Evolutionary conservation across 2,113 vertebrate genomes (phyloP), one percentile per base, ranked within the genome.

Genomic region (Coregonus clupeaformis): DNA sequence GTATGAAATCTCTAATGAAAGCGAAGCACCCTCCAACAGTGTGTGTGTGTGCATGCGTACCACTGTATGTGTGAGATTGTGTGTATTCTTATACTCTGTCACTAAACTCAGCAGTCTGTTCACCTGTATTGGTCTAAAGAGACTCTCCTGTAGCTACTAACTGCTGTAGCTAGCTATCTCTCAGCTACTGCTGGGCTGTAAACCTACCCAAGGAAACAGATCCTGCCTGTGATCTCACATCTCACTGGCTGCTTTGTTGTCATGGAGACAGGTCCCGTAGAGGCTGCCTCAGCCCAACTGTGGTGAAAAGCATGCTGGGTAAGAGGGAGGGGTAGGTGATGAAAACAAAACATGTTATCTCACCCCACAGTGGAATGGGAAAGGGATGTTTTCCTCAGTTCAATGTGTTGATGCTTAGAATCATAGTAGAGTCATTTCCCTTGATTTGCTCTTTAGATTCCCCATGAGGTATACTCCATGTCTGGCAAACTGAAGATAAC

Each of bases 321-420:
- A 85, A 76, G 47, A 68, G 57, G n/a, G 20, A 49, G 30, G 55
- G 67, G 27, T 72, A 30, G 64, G 27, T 0, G 82, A 76, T 73
- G 85, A 86, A 86, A 91, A 90, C 62, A 80, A 91, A 90, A 82
- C 80, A 85, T 85, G 85, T 86, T 77, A 82, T 87, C 84, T 66
- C 68, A 57, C 69, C 69, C 73, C 83, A 84, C 83, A 65, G 79
- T 3, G 77, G 80, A 85, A 77, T 76, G 52, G 81, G 83, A 77
- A 63, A 81, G 81, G 76, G 30, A 16, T 67, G 14, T 29, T 29
- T 65, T 67, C 63, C 12, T 16, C 16, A 14, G 27, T 27, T 63
- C 27, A 29, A 6, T 16, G 63, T 65, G 25, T 29, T 16, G n/a
- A 65, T 29, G 36, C 36, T 42, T 42, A 2, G 9, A 42, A 42